Conservation (phyloP, 2,888 invertebrate species). For the Pelosia muscerda region DNA sequence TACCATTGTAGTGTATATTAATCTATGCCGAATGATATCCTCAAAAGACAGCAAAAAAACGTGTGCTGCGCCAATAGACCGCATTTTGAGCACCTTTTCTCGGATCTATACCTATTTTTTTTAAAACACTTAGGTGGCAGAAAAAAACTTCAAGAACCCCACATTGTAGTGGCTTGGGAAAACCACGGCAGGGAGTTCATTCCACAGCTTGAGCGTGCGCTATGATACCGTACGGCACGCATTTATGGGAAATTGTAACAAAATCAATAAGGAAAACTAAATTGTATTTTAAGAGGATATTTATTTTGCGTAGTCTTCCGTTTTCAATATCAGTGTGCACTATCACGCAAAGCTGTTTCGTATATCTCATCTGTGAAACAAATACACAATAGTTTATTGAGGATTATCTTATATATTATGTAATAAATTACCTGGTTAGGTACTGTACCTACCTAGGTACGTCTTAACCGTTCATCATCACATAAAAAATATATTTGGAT, state of each 20-base stretch:
- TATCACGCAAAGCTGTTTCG: constrained; percentile 4
- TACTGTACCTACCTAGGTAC: background rate
- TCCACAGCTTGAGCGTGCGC: too few relatives aligned
- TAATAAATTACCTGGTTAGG: background rate
- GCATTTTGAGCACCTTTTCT: too few relatives aligned
- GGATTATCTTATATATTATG: background rate
- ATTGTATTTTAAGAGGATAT: background rate
- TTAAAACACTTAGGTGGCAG: too few relatives aligned
- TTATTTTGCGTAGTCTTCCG: background rate
- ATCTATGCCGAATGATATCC: too few relatives aligned
- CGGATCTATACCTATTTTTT: too few relatives aligned
- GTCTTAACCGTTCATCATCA: background rate
- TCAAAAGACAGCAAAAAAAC: too few relatives aligned
- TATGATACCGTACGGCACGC: too few relatives aligned
- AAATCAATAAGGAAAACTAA: background rate
- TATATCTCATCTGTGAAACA: constrained; percentile 20
- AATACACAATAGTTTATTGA: background rate
- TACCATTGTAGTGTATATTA: too few relatives aligned
- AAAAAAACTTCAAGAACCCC: too few relatives aligned
- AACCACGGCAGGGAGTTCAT: too few relatives aligned
- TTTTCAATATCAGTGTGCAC: background rate
- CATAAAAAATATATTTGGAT: background rate
- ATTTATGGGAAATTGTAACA: background rate
- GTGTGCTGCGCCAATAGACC: too few relatives aligned
- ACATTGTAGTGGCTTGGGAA: too few relatives aligned